These are phyloP conservation scores for Adineta ricciae DNA, from an alignment of 2,888 invertebrate species.

Conservation along the genomic window DNA sequence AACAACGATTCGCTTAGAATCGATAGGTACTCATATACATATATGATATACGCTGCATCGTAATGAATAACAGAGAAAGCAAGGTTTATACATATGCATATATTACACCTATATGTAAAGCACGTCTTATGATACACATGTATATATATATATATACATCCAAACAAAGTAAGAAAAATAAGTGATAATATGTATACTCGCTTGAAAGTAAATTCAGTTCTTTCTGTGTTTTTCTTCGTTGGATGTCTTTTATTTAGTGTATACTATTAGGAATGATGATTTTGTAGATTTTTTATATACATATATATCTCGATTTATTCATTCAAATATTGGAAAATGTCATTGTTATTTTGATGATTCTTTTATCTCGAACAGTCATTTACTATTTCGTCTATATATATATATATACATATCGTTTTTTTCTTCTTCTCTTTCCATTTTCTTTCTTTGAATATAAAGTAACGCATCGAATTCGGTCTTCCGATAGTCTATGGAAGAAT, in stretches of 20 bases:
- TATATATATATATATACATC: too few species aligned
- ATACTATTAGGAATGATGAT: background rate
- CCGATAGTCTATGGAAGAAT: slow-evolving; percentile 7
- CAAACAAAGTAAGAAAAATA: background rate
- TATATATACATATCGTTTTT: background rate
- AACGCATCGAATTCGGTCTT: background rate
- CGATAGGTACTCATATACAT: background rate
- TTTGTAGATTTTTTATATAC: background rate
- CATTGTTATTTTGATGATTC: background rate
- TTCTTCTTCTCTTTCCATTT: background rate
- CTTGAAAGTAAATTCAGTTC: background rate
- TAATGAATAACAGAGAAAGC: background rate
- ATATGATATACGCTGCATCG: background rate
- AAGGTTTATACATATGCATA: background rate
- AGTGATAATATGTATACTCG: background rate
- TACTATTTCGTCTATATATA: background rate
- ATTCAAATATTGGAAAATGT: slow-evolving; percentile 15
- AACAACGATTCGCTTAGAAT: background rate
- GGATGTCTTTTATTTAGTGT: background rate
- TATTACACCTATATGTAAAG: background rate
- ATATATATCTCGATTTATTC: background rate
- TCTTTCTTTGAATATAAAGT: background rate
- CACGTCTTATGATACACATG: background rate
- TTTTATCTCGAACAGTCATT: background rate
- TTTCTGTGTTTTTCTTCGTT: background rate